phyloP scores from a whole-genome alignment of 2,888 invertebrate species.

The Drosophila phalerata region DNA sequence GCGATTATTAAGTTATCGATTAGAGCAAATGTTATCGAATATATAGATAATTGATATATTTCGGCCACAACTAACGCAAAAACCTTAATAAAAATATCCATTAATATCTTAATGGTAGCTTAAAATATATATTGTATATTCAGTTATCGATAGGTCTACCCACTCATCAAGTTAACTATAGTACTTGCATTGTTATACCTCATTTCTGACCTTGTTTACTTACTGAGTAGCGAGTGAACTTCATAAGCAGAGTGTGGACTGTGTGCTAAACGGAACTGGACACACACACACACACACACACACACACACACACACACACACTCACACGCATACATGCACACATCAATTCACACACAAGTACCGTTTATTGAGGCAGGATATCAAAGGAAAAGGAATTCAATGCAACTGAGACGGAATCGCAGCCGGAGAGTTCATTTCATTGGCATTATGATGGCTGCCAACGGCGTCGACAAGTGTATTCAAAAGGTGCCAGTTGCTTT shows the following conservation, averaged over 20 bases:
- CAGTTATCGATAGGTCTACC: background rate
- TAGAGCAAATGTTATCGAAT: no score
- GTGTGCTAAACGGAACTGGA: conserved; percentile 33
- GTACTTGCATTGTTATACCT: background rate
- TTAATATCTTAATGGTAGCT: background rate
- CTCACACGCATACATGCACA: background rate
- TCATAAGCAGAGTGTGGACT: conserved; percentile 23
- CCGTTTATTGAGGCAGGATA: conserved; percentile 30
- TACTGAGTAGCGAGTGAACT: background rate
- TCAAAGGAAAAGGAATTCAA: conserved; percentile 31
- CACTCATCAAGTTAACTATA: background rate
- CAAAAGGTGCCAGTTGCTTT: conserved; percentile 38
- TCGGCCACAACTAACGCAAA: background rate
- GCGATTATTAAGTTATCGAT: background rate
- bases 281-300: conserved; percentile 23
- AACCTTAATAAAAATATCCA: background rate
- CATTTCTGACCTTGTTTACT: background rate
- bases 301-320: conserved; percentile 7
- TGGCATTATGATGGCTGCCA: conserved; percentile 67
- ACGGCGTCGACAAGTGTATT: conserved; percentile 39
- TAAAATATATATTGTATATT: background rate
- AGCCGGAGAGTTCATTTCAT: conserved; percentile 63
- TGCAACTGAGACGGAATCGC: conserved; percentile 35
- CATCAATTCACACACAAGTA: conserved; percentile 23
- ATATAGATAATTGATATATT: no score